Evolutionary conservation across 92 coral and sea anemone genomes (phyloP).

Genomic region (Chrysogorgia sp.): DNA sequence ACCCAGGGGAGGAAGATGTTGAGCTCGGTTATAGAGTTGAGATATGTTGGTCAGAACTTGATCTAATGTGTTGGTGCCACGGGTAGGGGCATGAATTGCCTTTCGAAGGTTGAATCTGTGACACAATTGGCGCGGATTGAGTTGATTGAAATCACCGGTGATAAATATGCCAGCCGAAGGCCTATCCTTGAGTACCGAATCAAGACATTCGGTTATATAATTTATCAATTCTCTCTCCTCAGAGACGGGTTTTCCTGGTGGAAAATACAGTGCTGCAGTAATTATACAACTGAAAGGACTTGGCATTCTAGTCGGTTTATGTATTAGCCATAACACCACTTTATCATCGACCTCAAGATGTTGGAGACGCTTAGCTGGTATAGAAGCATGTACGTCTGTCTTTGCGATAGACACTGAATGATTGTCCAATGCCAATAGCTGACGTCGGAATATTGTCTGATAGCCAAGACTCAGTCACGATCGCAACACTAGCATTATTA

Average conservation of each 20-base stretch:
- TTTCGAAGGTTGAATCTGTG: constrained; percentile 25
- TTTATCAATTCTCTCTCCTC: constrained; percentile 35
- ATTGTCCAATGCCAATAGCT: constrained; percentile 13
- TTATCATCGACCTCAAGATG: constrained; percentile 47
- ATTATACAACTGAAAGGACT: constrained; percentile 28
- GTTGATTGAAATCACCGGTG: constrained; percentile 30
- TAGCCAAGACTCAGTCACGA: constrained; percentile 21
- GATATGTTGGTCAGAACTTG: constrained; percentile 27
- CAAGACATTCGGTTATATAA: constrained; percentile 31
- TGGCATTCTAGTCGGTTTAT: constrained; percentile 48
- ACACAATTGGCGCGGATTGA: background rate
- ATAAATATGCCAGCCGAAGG: constrained; percentile 34
- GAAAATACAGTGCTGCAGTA: constrained; percentile 21
- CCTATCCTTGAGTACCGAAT: constrained; percentile 16
- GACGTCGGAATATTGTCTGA: constrained; percentile 24
- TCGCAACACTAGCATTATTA: background rate
- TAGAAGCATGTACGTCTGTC: constrained; percentile 46
- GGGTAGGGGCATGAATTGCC: constrained; percentile 24
- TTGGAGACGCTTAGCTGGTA: constrained; percentile 56
- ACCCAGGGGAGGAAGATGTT: constrained; percentile 30
- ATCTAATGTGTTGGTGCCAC: constrained; percentile 10
- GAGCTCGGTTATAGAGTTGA: constrained; percentile 4
- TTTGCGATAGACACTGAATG: constrained; percentile 31
- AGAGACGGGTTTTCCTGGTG: constrained; percentile 3
- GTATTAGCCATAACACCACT: constrained; percentile 63